Evolutionary conservation across 1,140 invertebrate genomes (phyloP).

Genomic region (Drosophila pachea): DNA sequence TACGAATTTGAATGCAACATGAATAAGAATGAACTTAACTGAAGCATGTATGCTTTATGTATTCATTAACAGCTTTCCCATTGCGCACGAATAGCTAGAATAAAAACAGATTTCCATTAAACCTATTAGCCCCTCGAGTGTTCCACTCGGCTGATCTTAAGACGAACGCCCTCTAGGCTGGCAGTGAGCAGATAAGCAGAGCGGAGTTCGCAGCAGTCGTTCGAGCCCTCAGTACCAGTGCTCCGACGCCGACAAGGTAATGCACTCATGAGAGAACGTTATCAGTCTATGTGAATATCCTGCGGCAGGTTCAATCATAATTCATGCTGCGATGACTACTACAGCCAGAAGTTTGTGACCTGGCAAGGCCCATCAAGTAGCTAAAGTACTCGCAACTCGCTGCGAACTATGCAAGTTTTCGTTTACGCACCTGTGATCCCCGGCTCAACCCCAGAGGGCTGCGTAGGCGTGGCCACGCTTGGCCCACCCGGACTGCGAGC

Average conservation of each 20-base stretch:
- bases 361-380: constrained; percentile 9
- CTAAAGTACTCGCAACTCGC: background rate
- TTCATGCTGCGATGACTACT: no score
- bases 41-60: no score
- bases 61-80: no score
- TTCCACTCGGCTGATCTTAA: background rate
- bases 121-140: no score
- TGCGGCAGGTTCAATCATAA: no score
- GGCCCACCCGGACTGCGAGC: background rate
- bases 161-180: background rate
- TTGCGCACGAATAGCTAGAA: no score
- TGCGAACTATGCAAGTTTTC: background rate
- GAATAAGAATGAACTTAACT: no score
- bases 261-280: background rate
- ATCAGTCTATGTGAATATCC: background rate
- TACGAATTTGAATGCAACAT: no score
- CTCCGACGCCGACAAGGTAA: background rate
- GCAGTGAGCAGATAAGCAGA: constrained; percentile 2
- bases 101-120: no score
- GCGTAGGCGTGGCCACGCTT: background rate
- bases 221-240: background rate
- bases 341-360: background rate
- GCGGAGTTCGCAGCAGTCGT: background rate
- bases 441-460: background rate
- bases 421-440: constrained; percentile 13